Conservation (phyloP, 2,888 invertebrate genomes). For the Escarpia spicata region DNA sequence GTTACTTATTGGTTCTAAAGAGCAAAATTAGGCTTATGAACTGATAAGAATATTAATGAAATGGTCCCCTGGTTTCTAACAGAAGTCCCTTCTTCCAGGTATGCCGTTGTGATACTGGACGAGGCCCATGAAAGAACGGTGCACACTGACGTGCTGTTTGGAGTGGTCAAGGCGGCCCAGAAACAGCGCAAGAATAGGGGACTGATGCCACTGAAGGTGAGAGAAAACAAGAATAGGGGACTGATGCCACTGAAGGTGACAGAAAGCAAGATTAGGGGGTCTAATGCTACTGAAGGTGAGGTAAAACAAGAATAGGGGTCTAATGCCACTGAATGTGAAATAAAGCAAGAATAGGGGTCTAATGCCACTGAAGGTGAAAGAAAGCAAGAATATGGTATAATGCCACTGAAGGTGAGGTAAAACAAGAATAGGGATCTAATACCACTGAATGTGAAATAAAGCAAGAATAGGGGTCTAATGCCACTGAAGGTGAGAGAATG, state of each 20-base stretch:
- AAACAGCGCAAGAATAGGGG: conserved; percentile 66
- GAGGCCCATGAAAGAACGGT: conserved; percentile 96
- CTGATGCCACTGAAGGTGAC: too few relatives aligned
- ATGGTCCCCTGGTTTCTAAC: too few relatives aligned
- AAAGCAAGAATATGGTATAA: too few relatives aligned
- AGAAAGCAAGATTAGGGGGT: too few relatives aligned
- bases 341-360: too few relatives aligned
- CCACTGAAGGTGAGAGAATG: too few relatives aligned
- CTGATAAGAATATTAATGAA: too few relatives aligned
- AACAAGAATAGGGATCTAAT: conserved; percentile 55
- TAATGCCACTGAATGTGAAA: too few relatives aligned
- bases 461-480: background rate
- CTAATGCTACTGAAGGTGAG: conserved; percentile 25
- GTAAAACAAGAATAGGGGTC: background rate
- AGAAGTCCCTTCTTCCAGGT: conserved; percentile 66
- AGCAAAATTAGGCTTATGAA: too few relatives aligned
- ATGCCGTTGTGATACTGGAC: conserved; percentile 86
- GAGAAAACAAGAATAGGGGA: background rate
- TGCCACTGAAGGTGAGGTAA: conserved; percentile 60
- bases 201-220: conserved; percentile 35
- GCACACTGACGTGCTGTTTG: conserved; percentile 92
- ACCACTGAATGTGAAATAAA: conserved; percentile 35
- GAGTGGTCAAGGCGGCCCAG: conserved; percentile 89
- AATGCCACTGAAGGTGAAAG: too few relatives aligned
- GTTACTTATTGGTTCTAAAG: too few relatives aligned